These are phyloP conservation scores for Pteronotus mesoamericanus DNA, from an alignment of 2,797 vertebrate genomes.

Conservation along the genomic window DNA sequence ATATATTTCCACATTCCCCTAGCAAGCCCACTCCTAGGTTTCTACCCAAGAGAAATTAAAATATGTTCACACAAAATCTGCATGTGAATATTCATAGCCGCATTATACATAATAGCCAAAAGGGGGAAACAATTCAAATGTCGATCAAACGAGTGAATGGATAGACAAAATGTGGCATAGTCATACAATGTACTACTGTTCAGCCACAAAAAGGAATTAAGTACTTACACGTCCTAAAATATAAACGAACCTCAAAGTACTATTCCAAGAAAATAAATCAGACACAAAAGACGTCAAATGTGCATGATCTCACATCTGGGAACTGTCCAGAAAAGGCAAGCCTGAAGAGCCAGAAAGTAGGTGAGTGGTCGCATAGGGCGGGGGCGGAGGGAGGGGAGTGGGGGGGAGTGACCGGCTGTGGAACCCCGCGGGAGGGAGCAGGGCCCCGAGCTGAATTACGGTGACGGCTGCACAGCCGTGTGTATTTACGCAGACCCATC, in stretches of 20 bases:
- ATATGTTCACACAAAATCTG: neutral
- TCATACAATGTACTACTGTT: neutral
- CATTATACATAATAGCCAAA: neutral
- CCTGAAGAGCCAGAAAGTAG: neutral
- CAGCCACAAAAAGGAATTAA: neutral
- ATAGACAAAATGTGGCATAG: neutral
- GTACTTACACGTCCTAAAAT: neutral
- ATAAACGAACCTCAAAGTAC: neutral
- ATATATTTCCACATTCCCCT: neutral
- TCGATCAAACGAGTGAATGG: neutral
- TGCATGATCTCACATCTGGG: neutral
- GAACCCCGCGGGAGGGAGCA: neutral
- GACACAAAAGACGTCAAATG: neutral
- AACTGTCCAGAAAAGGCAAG: neutral
- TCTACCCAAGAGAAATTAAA: slow-evolving; percentile 19
- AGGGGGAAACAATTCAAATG: neutral
- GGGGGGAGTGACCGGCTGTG: no score
- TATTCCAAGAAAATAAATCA: neutral
- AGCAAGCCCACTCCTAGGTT: neutral
- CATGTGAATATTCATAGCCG: neutral
- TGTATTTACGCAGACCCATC: neutral
- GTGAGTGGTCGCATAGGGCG: no score
- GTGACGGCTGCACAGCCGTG: neutral
- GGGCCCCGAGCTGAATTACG: neutral
- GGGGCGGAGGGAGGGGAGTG: fast-evolving